phyloP scores from a whole-genome alignment of 2,797 vertebrate species.

The Neoniphon sammara region DNA sequence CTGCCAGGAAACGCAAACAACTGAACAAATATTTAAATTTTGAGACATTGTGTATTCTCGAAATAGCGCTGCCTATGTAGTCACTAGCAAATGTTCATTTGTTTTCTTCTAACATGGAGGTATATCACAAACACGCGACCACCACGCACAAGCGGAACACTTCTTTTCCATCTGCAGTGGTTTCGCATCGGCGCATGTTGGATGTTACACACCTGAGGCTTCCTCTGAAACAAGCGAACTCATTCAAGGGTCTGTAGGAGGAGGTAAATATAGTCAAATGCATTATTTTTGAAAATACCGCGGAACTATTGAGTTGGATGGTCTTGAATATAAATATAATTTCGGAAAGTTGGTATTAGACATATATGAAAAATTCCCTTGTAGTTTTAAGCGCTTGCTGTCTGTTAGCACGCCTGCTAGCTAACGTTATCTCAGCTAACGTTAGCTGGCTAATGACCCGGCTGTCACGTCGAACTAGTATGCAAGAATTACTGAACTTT shows the following conservation, averaged over 20 bases:
- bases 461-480: conserved; percentile 28
- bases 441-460: conserved; percentile 55
- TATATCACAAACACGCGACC: too few relatives aligned
- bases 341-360: neutral
- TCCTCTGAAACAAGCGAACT: conserved; percentile 85
- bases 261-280: conserved; percentile 66
- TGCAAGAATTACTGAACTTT: neutral
- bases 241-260: conserved; percentile 78
- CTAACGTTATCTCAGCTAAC: conserved; percentile 64
- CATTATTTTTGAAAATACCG: neutral
- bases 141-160: conserved; percentile 53
- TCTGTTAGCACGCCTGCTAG: conserved; percentile 62
- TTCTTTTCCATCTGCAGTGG: conserved; percentile 12
- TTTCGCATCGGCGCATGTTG: conserved; percentile 25
- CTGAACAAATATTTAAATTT: too few relatives aligned
- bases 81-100: too few relatives aligned
- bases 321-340: too few relatives aligned
- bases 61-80: too few relatives aligned
- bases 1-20: too few relatives aligned
- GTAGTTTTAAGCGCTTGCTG: conserved; percentile 22
- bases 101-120: too few relatives aligned
- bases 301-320: neutral
- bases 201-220: conserved; percentile 63
- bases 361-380: neutral
- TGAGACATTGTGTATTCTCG: too few relatives aligned